Conservation (phyloP, 2,888 invertebrate species). For the Aspidiotus rigidus region DNA sequence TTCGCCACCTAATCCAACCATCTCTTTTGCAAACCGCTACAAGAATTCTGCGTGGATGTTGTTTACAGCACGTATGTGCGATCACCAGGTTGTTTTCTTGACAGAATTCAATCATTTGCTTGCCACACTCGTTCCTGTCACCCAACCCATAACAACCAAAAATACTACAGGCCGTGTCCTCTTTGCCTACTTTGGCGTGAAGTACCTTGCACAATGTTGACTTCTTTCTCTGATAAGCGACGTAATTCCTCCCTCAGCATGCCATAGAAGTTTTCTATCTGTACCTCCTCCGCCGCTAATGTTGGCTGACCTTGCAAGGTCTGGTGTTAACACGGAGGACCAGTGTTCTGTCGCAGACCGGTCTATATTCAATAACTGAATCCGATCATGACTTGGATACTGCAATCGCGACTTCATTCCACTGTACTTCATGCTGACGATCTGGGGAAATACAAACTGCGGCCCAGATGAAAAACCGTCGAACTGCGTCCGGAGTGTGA, state of each 20-base stretch:
- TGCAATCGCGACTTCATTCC: no score
- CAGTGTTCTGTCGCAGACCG: background rate
- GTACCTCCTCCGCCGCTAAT: background rate
- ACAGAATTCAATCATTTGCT: no score
- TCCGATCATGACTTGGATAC: background rate
- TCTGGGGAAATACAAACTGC: no score
- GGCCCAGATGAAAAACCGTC: no score
- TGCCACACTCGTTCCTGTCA: background rate
- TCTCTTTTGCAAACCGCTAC: no score
- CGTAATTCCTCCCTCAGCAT: background rate
- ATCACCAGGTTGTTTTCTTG: background rate
- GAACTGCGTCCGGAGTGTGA: no score
- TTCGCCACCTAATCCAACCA: no score
- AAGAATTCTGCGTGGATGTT: background rate
- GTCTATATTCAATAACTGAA: background rate
- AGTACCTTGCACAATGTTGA: background rate
- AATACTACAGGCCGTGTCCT: background rate
- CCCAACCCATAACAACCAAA: background rate
- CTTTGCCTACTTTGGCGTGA: background rate
- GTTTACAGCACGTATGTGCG: background rate
- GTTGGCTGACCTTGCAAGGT: constrained; percentile 3
- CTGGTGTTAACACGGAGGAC: background rate
- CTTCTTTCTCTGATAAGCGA: background rate
- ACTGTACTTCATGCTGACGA: no score
- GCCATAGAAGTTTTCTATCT: background rate